Evolutionary conservation across 2,113 vertebrate genomes (phyloP).

Genomic region (Proteles cristata): DNA sequence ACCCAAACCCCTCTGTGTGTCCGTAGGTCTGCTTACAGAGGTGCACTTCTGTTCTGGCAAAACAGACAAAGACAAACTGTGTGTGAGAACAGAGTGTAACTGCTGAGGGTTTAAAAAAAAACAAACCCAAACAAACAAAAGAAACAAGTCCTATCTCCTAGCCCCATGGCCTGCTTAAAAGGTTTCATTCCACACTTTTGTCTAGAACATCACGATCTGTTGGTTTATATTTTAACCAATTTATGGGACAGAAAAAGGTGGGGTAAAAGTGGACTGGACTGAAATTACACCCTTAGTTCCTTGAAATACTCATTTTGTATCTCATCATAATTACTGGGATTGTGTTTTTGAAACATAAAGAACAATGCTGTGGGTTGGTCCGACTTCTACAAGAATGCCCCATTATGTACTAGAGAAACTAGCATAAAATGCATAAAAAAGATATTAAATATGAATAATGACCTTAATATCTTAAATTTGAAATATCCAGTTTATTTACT

Average conservation of each 20-base stretch:
- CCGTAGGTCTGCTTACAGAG: not conserved
- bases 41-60: not conserved
- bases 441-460: not conserved
- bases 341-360: slow-evolving; percentile 27
- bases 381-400: not conserved
- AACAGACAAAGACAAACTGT: not conserved
- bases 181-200: slow-evolving; percentile 31
- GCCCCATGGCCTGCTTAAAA: not conserved
- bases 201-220: slow-evolving; percentile 49
- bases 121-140: not conserved
- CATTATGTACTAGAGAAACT: not conserved
- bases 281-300: slow-evolving; percentile 56
- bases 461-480: not conserved
- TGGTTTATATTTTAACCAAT: slow-evolving; percentile 63
- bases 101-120: not conserved
- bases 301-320: slow-evolving; percentile 34
- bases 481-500: not conserved
- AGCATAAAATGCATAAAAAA: not conserved
- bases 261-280: slow-evolving; percentile 24
- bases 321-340: not conserved
- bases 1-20: not conserved
- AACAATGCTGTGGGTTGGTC: not conserved
- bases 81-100: not conserved
- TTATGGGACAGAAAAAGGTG: slow-evolving; percentile 30
- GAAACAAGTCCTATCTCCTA: not conserved